Base-by-base conservation (phyloP, 2,797 vertebrate species). In the Rhinatrema bivittatum region DNA sequence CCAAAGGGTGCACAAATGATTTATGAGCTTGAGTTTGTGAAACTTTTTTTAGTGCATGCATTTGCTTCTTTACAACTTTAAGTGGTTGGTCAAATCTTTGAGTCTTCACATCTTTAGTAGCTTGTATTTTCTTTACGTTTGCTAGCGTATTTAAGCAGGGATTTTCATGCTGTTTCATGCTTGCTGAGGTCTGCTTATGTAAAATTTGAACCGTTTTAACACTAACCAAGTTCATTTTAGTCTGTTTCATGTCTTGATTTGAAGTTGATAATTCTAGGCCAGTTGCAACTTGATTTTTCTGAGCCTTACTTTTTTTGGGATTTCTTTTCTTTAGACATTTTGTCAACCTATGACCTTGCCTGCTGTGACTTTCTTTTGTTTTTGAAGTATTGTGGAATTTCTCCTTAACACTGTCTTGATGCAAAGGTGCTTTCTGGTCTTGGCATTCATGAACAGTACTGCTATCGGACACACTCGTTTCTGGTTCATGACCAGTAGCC, bases 41-140 rank as follows among this genome's bases (percentile, higher is more conserved):
- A 46, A 40, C 71, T 81, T 41, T 81, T 62, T 63, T 84, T 24
- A 56, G 2, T 25, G 49, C 23, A 52, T 53, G 65, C 10, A 16
- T 26, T 29, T 66, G 68, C 55, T 81, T 90, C 47, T 81, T 84
- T n/a, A 61, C 5, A 5, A 60, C 40, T 41, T 52, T 50, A 15
- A 34, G 8, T 7, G 52, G 72, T 51, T 62, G 52, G 56, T 53
- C 26, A 11, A 33, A 50, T 50, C 46, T 67, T 42, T 63, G 75
- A 38, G 37, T 30, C 51, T 75, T 78, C 24, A 45, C 42, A 54
- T 57, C 29, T 19, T 76, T 66, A 32, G 73, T 63, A 37, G 41
- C 11, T 46, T 88, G 48, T 46, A 79, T 72, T 72, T 89, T 96
- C 29, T 82, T 91, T 33, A 89, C 71, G 79, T 97, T 97, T 30